phyloP scores from a whole-genome alignment of 2,888 invertebrate species.

The Drosophila subquinaria region DNA sequence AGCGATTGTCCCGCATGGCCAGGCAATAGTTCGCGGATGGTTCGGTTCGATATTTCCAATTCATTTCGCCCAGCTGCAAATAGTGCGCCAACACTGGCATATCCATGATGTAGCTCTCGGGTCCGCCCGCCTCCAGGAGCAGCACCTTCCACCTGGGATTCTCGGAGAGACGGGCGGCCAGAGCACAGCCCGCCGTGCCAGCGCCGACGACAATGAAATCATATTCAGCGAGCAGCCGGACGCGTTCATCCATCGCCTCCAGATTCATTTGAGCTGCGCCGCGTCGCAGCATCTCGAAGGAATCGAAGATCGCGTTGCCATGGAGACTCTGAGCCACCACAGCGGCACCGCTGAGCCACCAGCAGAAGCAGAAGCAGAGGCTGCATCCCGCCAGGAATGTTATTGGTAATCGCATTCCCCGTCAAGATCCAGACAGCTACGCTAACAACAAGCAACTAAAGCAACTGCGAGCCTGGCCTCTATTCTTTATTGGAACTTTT shows the following conservation, averaged over 20 bases:
- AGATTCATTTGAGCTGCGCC: conserved; percentile 75
- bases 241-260: conserved; percentile 71
- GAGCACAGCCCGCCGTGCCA: conserved; percentile 91
- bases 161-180: conserved; percentile 91
- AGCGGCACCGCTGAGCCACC: background rate
- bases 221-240: conserved; percentile 86
- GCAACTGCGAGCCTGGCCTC: too few relatives aligned
- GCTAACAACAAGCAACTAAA: conserved; percentile 1
- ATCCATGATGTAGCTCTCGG: conserved; percentile 91
- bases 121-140: conserved; percentile 90
- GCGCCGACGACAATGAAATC: conserved; percentile 93
- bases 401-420: conserved; percentile 7
- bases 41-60: conserved; percentile 93
- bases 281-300: conserved; percentile 68
- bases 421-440: background rate
- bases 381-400: conserved; percentile 10
- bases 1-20: conserved; percentile 90
- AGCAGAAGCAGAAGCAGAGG: background rate
- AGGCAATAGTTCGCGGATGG: conserved; percentile 90
- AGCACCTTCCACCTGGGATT: conserved; percentile 88
- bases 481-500: conserved; percentile 1
- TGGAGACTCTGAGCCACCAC: conserved; percentile 28
- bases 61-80: conserved; percentile 89
- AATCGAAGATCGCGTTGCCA: conserved; percentile 46
- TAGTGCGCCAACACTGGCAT: conserved; percentile 90